Percentiles rank a stretch among this genome's conserved stretches.
Conservation (phyloP, 2,888 invertebrate genomes). For the Phanerotoma sp. region DNA sequence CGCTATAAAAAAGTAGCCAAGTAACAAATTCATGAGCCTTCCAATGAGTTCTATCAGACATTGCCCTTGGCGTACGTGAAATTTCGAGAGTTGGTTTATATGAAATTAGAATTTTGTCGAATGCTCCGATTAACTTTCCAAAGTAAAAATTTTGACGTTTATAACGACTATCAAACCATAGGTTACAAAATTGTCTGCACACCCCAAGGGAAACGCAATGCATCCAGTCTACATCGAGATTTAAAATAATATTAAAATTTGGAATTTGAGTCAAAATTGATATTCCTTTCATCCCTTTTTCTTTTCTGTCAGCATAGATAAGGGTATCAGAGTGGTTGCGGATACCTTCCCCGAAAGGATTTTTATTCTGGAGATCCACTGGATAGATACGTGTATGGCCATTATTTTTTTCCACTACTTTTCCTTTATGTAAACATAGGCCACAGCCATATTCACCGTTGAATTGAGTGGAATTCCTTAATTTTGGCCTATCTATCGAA, state of each 20-base stretch:
- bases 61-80: not conserved
- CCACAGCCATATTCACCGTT: not conserved
- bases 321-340: not conserved
- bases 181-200: constrained; percentile 7
- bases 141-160: constrained; percentile 10
- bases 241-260: constrained; percentile 11
- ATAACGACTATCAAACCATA: constrained; percentile 10
- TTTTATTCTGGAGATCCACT: not conserved
- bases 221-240: constrained; percentile 16
- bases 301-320: not conserved
- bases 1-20: constrained; percentile 21
- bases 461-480: not conserved
- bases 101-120: not conserved
- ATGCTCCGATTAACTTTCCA: not conserved
- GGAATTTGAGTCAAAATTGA: not conserved
- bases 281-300: constrained; percentile 8
- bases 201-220: constrained; percentile 12
- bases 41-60: constrained; percentile 10
- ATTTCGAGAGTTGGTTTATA: not conserved
- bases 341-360: not conserved
- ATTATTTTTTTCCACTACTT: not conserved
- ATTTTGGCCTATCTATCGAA: not conserved
- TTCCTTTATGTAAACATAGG: not conserved
- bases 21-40: constrained; percentile 13
- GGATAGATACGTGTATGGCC: constrained; percentile 1